Evolutionary conservation across 1,140 invertebrate genomes (phyloP).

Genomic region (Thaumatotibia leucotreta): DNA sequence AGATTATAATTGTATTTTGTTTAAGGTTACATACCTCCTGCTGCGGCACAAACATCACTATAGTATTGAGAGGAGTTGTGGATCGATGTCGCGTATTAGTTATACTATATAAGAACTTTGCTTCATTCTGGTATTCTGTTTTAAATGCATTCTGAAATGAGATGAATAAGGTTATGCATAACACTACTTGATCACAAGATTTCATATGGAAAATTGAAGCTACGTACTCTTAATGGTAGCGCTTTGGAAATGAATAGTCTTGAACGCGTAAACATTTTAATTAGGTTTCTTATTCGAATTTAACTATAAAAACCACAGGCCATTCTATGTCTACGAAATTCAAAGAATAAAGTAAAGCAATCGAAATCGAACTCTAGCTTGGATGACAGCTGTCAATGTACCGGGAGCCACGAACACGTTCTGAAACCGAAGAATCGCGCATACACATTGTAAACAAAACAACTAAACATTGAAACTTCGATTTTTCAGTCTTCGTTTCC

Average conservation of each 20-base stretch:
- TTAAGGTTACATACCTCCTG: constrained; percentile 86
- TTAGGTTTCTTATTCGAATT: constrained; percentile 9
- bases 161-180: constrained; percentile 16
- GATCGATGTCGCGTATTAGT: constrained; percentile 78
- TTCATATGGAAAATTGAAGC: constrained; percentile 4
- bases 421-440: not conserved
- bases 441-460: no score
- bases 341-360: constrained; percentile 10
- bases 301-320: not conserved
- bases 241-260: constrained; percentile 53
- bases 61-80: constrained; percentile 91
- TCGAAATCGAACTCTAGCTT: not conserved
- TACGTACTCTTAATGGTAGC: constrained; percentile 49
- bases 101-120: constrained; percentile 56
- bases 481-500: no score
- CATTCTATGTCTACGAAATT: constrained; percentile 5
- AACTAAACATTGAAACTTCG: no score
- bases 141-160: constrained; percentile 58
- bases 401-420: not conserved
- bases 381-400: not conserved
- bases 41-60: constrained; percentile 98
- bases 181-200: not conserved
- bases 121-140: constrained; percentile 56
- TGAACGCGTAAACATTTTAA: constrained; percentile 61
- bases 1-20: constrained; percentile 7